Evolutionary conservation across 2,888 invertebrate genomes (phyloP).

Genomic region (Lobophora halterata): DNA sequence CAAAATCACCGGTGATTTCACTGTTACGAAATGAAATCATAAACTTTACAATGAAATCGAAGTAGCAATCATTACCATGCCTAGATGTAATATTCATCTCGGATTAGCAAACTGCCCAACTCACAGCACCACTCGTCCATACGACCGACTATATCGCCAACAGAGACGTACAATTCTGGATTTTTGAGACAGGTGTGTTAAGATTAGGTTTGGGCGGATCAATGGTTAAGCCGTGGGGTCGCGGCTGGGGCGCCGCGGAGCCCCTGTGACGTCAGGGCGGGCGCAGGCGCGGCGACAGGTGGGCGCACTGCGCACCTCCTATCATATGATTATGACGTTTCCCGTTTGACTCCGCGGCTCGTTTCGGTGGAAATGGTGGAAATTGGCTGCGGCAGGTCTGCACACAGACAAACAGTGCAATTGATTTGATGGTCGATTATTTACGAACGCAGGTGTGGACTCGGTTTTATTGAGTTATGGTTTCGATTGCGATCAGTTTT

Average conservation of each 20-base stretch:
- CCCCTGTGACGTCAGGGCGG: slow-evolving; percentile 67
- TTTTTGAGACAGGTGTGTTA: slow-evolving; percentile 42
- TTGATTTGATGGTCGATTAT: slow-evolving; percentile 27
- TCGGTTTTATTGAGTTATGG: not conserved
- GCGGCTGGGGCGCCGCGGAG: slow-evolving; percentile 35
- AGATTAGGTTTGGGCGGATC: slow-evolving; percentile 66
- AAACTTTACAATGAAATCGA: too few relatives aligned
- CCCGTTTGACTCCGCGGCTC: slow-evolving; percentile 51
- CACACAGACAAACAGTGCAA: slow-evolving; percentile 29
- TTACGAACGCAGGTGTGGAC: slow-evolving; percentile 4
- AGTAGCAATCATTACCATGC: too few relatives aligned
- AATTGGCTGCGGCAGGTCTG: slow-evolving; percentile 24
- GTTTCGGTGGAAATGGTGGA: slow-evolving; percentile 9
- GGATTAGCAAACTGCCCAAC: slow-evolving; percentile 77
- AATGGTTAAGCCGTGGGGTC: slow-evolving; percentile 50
- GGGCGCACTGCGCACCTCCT: slow-evolving; percentile 78
- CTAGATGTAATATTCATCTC: slow-evolving; percentile 80
- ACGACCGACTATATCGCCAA: too few relatives aligned
- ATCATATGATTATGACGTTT: slow-evolving; percentile 79
- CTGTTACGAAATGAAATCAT: too few relatives aligned
- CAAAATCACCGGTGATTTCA: too few relatives aligned
- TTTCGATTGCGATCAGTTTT: not conserved
- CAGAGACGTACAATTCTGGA: too few relatives aligned
- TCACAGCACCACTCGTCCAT: slow-evolving; percentile 47
- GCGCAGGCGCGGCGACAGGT: slow-evolving; percentile 80